Conservation (phyloP, 2,888 invertebrate species). For the Omphaloscelis lunosa region DNA sequence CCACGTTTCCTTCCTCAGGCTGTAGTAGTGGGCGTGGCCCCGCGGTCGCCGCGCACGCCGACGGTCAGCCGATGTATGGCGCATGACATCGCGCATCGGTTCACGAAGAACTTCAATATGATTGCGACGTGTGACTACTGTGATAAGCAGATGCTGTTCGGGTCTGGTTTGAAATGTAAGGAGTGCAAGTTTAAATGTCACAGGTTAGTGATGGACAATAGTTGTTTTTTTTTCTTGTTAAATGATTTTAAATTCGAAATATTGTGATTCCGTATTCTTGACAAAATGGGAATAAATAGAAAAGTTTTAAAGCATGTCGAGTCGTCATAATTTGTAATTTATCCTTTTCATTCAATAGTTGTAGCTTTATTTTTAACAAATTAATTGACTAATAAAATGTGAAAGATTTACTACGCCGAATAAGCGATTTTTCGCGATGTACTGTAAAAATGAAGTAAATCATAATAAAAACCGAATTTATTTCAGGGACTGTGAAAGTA, state of each 20-base stretch:
- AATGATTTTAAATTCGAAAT: not conserved
- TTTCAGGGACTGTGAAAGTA: slow-evolving; percentile 95
- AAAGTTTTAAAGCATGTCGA: not conserved
- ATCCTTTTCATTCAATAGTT: not conserved
- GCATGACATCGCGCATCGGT: slow-evolving; percentile 96
- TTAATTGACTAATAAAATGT: not conserved
- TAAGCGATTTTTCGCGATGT: no score
- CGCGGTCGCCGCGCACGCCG: slow-evolving; percentile 94
- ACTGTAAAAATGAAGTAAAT: not conserved
- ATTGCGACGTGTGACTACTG: slow-evolving; percentile 97
- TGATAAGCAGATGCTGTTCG: slow-evolving; percentile 96
- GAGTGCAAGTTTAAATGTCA: slow-evolving; percentile 98
- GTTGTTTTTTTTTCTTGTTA: not conserved
- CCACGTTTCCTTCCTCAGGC: slow-evolving; percentile 1
- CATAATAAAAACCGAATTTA: not conserved
- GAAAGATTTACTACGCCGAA: not conserved
- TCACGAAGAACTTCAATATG: slow-evolving; percentile 96
- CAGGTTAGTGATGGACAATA: slow-evolving; percentile 74
- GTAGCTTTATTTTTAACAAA: not conserved
- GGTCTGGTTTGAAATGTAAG: slow-evolving; percentile 96
- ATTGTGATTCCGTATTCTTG: not conserved
- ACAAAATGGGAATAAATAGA: not conserved
- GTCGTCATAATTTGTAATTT: not conserved
- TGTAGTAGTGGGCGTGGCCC: slow-evolving; percentile 78
- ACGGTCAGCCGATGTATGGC: slow-evolving; percentile 94